Evolutionary conservation across 2,113 vertebrate species (phyloP), one percentile per base, ranked within the genome.

Genomic region (Gymnocephalus cernua): DNA sequence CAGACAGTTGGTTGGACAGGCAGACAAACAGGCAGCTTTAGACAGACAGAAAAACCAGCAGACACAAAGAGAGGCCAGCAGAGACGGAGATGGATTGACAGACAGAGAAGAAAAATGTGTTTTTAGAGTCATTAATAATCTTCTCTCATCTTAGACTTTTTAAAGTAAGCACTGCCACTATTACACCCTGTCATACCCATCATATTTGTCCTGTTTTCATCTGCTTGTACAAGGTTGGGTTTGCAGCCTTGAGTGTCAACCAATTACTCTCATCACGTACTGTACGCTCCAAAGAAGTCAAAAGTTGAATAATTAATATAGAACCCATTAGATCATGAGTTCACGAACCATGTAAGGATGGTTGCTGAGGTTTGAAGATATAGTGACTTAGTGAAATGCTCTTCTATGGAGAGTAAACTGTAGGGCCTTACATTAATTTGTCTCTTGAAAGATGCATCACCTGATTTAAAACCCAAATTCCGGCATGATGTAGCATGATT

Each of bases 261-360:
- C 63, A 69, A 16, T 67, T 84, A 58, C 59, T 45, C 73, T 77
- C 25, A 77, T 79, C 65, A 51, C 18, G 11, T 62, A 19, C 6
- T 15, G 6, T 62, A 19, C 4, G 53, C 80, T 74, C 54, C 44
- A 59, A 23, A 75, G 38, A 57, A 74, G 82, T 77, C 54, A 66
- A 71, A 58, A 58, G 62, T 19, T 80, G 35, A 88, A 88, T 86
- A 80, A 87, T 89, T 80, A 51, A 89, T 77, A 32, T 11, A 9
- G 11, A 53, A 79, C 4, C 50, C 57, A 84, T 90, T 80, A 62
- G 63, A 83, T 90, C 62, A 64, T 66, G 48, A 79, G 25, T 79
- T 77, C 61, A 67, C 79, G 63, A 84, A 79, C 29, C 65, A 10
- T 79, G 45, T n/a, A 45, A 23, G 57, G 67, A 56, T 65, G 71